These are phyloP conservation scores for Scolopax bukidnonensis DNA, from an alignment of 2,797 vertebrate species.

Conservation along the genomic window DNA sequence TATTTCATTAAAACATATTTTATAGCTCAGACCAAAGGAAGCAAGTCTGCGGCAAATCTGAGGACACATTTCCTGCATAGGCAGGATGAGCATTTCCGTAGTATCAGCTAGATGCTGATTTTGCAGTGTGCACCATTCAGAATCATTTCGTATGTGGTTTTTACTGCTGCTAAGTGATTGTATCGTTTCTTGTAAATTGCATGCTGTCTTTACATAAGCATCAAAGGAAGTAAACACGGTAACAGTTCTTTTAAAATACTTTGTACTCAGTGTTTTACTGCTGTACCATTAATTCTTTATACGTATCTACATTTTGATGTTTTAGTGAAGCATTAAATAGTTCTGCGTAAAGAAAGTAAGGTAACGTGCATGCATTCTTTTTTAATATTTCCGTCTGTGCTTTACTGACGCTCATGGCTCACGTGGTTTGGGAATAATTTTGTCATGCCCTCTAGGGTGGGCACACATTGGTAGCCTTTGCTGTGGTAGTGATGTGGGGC, in stretches of 20 bases:
- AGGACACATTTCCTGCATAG: background rate
- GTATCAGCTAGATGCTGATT: background rate
- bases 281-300: background rate
- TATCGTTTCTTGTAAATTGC: background rate
- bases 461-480: background rate
- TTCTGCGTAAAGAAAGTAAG: background rate
- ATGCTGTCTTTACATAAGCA: background rate
- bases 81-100: background rate
- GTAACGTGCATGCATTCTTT: background rate
- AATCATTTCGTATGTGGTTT: background rate
- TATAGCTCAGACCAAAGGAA: constrained; percentile 1
- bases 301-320: background rate
- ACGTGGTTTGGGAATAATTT: background rate
- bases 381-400: background rate
- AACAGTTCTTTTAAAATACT: background rate
- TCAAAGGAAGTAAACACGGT: background rate
- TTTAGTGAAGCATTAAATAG: background rate
- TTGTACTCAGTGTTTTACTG: background rate
- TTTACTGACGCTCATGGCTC: background rate
- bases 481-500: background rate
- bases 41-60: background rate
- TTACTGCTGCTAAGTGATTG: background rate
- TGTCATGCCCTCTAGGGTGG: background rate
- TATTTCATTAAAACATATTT: constrained; percentile 37
- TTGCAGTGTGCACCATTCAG: background rate